Conservation (phyloP, 2,888 invertebrate genomes). For the Clitarchus hookeri region DNA sequence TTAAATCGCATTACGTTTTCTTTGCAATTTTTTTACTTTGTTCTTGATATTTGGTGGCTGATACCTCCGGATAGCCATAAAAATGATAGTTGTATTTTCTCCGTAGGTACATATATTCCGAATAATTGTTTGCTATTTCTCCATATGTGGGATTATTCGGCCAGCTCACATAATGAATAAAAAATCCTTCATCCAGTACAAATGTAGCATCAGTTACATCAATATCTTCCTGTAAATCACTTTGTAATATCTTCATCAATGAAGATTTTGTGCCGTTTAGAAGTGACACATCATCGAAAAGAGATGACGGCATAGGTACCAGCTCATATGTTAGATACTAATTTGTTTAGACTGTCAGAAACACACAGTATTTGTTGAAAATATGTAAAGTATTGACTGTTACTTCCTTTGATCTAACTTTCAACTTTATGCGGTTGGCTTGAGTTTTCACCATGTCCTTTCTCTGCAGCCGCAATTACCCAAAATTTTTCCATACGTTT, state of each 20-base stretch:
- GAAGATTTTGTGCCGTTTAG: slow-evolving; percentile 11
- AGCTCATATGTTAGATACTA: slow-evolving; percentile 22
- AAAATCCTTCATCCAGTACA: neutral
- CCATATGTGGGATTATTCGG: neutral
- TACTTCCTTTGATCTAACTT: slow-evolving; percentile 2
- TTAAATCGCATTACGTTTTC: neutral
- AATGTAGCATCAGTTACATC: neutral
- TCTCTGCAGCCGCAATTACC: neutral
- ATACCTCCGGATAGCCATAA: neutral
- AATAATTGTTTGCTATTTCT: neutral
- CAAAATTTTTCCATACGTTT: neutral
- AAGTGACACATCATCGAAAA: slow-evolving; percentile 3
- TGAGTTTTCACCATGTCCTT: neutral
- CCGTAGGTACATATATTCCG: neutral
- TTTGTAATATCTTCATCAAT: neutral
- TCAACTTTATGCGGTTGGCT: neutral
- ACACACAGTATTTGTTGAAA: slow-evolving; percentile 8
- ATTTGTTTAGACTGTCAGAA: neutral
- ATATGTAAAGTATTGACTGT: neutral
- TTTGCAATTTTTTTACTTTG: neutral
- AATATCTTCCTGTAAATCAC: neutral
- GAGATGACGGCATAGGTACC: neutral
- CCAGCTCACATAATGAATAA: slow-evolving; percentile 19
- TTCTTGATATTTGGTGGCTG: neutral
- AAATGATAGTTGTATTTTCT: neutral